Evolutionary conservation across 2,797 vertebrate genomes (phyloP).

Genomic region (Nannoperca obscura): DNA sequence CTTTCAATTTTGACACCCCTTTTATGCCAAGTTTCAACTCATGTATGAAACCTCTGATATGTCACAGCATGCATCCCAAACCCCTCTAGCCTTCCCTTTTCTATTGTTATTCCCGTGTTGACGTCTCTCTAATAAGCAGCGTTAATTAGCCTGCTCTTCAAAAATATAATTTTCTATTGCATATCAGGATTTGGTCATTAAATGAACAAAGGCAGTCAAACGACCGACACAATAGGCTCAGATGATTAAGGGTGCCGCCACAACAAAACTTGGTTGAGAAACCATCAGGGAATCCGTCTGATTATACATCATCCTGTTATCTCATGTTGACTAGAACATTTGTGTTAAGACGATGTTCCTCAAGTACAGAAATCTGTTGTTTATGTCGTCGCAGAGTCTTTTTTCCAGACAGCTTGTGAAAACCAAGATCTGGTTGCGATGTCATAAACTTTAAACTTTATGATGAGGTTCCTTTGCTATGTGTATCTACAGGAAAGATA

Average conservation of each 20-base stretch:
- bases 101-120: slow-evolving; percentile 61
- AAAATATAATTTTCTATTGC: slow-evolving; percentile 71
- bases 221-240: slow-evolving; percentile 56
- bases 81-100: slow-evolving; percentile 51
- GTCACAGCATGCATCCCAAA: slow-evolving; percentile 53
- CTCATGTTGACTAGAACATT: slow-evolving; percentile 17
- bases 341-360: not conserved
- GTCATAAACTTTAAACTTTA: not conserved
- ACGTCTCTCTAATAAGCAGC: slow-evolving; percentile 66
- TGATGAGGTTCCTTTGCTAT: not conserved
- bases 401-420: not conserved
- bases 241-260: slow-evolving; percentile 54
- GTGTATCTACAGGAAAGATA: not conserved
- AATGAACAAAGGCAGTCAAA: slow-evolving; percentile 70
- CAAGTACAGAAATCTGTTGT: slow-evolving; percentile 8
- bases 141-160: slow-evolving; percentile 77
- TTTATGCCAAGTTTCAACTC: slow-evolving; percentile 54
- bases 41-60: slow-evolving; percentile 60
- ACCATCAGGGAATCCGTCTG: slow-evolving; percentile 36
- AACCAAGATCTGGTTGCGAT: not conserved
- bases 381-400: not conserved
- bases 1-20: slow-evolving; percentile 55
- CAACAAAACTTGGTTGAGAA: slow-evolving; percentile 40
- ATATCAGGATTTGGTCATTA: slow-evolving; percentile 67
- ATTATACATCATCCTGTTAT: slow-evolving; percentile 42